Base-by-base conservation (phyloP, 2,797 vertebrate species). In the Spondyliosoma cantharus region DNA sequence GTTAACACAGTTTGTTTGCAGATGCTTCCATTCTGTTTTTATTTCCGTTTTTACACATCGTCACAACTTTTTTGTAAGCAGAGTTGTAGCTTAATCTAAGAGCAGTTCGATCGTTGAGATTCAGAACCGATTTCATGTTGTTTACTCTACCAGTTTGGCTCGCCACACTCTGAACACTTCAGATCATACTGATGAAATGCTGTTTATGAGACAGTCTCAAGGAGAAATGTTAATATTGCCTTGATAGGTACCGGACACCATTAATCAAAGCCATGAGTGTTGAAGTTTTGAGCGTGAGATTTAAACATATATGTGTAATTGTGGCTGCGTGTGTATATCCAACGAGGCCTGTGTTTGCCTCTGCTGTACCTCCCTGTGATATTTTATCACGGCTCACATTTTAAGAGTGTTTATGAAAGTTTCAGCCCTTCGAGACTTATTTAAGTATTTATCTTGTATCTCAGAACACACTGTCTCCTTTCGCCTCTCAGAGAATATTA, bases 201-300 rank as follows among this genome's bases (percentile, higher is more conserved):
- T 92, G 91, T 93, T 92, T 91, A 90, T 87, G 79, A 79, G 80
- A 82, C 78, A 54, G 64, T 71, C 74, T 71, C 74, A 82, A 80
- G 85, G 60, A 83, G 69, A 45, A 61, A 85, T 67, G 74, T 67
- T 85, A 76, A 86, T 89, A 78, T 86, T 86, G 66, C 74, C 76
- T 71, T 70, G 83, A 74, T 90, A 81, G 71, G 68, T 72, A 72
- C 80, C 57, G 49, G 74, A 78, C 82, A 73, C 69, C 75, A 73
- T 86, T 82, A 86, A 83, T 90, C 85, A 88, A 89, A 65, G 69
- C 75, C 78, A 70, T 63, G 67, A 49, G 58, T 80, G 81, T 76
- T 87, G 71, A 82, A 74, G 76, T 86, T 82, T 73, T 72, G 71
- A 81, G 62, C 2, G 19, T 68, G 83, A 22, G 48, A 63, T 79